phyloP scores from a whole-genome alignment of 2,113 vertebrate species.

The Columba janthina region DNA sequence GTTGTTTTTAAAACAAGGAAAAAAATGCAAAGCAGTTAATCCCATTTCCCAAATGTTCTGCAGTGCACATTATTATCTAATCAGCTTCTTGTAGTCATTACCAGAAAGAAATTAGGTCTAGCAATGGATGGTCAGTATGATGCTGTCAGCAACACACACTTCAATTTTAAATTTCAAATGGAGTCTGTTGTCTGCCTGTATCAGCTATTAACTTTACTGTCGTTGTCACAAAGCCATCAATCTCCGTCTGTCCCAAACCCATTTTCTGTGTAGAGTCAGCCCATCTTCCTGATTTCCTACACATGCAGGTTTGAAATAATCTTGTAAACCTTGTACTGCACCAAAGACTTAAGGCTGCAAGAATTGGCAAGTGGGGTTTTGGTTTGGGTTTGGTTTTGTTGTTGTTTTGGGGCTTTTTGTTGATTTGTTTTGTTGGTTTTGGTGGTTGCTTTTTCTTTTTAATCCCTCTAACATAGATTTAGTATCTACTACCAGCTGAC shows the following conservation, averaged over 20 bases:
- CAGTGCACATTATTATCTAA: conserved; percentile 44
- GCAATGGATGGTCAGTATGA: conserved; percentile 50
- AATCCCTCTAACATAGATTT: neutral
- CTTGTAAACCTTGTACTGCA: conserved; percentile 50
- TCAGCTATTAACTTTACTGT: conserved; percentile 68
- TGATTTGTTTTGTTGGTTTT: too few relatives aligned
- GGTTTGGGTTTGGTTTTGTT: neutral
- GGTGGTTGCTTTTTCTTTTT: neutral
- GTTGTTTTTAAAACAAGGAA: conserved; percentile 27
- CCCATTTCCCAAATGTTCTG: conserved; percentile 46
- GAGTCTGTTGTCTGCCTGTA: conserved; percentile 37
- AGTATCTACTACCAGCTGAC: neutral
- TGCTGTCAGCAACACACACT: conserved; percentile 41
- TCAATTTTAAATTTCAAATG: conserved; percentile 67
- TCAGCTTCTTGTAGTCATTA: conserved; percentile 50
- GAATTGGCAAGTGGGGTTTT: neutral
- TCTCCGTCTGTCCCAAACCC: conserved; percentile 33
- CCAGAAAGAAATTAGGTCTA: conserved; percentile 60
- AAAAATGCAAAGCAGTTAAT: conserved; percentile 29
- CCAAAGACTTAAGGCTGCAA: conserved; percentile 19
- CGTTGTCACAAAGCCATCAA: conserved; percentile 66
- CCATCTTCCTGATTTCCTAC: conserved; percentile 36
- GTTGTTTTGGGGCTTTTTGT: too few relatives aligned
- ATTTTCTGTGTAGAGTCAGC: conserved; percentile 44
- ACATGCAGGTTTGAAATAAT: conserved; percentile 63